Evolutionary conservation across 2,888 invertebrate genomes (phyloP).

Genomic region (Cerceris ruficornis): DNA sequence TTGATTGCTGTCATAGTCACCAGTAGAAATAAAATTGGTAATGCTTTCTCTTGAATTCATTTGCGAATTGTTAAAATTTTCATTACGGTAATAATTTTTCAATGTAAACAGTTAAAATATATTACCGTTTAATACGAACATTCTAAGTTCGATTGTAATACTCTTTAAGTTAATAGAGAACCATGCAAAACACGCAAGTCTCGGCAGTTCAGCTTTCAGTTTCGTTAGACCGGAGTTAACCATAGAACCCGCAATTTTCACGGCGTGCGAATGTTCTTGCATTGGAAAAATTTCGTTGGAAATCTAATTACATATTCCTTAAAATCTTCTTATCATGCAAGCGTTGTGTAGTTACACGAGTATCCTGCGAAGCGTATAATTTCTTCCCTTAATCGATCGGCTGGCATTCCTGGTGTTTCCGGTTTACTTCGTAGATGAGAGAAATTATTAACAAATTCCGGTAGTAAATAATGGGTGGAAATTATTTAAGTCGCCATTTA

Average conservation of each 20-base stretch:
- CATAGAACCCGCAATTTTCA: background rate
- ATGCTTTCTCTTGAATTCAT: too few species aligned
- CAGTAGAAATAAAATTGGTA: too few species aligned
- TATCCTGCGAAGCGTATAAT: conserved; percentile 24
- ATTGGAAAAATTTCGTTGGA: conserved; percentile 15
- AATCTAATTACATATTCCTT: background rate
- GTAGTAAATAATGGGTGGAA: conserved; percentile 23
- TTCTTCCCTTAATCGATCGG: conserved; percentile 17
- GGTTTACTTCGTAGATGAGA: conserved; percentile 16
- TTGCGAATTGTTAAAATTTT: too few species aligned
- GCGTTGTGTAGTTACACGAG: conserved; percentile 8
- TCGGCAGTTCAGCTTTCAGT: too few species aligned
- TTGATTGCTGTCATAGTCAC: too few species aligned
- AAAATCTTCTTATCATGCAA: background rate
- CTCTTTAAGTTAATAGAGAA: background rate
- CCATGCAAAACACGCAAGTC: background rate
- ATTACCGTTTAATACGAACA: too few species aligned
- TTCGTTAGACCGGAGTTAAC: background rate
- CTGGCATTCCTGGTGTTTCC: conserved; percentile 22
- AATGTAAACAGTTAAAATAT: too few species aligned
- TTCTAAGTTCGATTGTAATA: too few species aligned
- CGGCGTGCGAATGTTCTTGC: background rate
- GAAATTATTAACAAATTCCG: conserved; percentile 30
- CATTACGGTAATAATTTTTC: too few species aligned
- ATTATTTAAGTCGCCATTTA: conserved; percentile 26